Evolutionary conservation across 2,113 vertebrate genomes (phyloP).

Genomic region (Diphyllodes magnificus): DNA sequence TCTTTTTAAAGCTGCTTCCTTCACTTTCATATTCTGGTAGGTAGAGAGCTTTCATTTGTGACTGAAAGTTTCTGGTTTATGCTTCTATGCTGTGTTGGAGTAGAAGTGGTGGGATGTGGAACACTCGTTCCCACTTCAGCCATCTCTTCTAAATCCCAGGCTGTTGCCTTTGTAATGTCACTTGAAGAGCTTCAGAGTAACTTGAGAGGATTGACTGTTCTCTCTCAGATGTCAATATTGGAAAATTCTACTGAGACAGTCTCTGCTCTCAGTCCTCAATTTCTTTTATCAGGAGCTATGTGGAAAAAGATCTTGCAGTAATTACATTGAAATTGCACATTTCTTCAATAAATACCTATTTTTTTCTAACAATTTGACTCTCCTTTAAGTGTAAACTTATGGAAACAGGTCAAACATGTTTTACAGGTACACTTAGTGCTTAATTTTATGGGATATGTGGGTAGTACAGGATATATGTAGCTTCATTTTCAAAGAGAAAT

Average conservation of each 20-base stretch:
- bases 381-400: background rate
- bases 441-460: background rate
- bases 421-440: background rate
- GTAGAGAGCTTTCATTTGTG: background rate
- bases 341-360: background rate
- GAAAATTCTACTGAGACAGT: background rate
- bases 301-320: background rate
- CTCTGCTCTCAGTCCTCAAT: background rate
- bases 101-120: background rate
- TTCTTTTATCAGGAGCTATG: background rate
- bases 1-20: background rate
- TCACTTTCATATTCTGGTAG: background rate
- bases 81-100: background rate
- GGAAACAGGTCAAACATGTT: background rate
- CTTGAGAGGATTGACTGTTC: background rate
- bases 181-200: constrained; percentile 11
- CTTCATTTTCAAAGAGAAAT: background rate
- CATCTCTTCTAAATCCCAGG: background rate
- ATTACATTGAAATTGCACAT: background rate
- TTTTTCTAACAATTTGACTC: background rate
- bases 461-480: background rate
- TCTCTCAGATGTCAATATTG: background rate
- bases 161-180: background rate
- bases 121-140: background rate
- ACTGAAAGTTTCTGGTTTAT: background rate